These are phyloP conservation scores for Ophonus ardosiacus DNA, from an alignment of 2,888 invertebrate species.

Conservation along the genomic window DNA sequence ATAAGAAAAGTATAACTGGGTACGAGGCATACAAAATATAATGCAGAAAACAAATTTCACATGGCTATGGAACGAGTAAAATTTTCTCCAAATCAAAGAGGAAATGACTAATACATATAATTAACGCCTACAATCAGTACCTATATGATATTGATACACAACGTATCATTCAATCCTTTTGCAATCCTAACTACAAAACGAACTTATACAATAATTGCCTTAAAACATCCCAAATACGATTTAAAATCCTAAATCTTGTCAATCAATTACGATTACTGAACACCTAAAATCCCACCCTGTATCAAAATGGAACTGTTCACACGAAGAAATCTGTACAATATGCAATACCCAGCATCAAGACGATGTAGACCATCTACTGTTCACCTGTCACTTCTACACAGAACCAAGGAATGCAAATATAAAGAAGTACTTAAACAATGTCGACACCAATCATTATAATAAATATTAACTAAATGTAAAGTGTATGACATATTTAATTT, in stretches of 20 bases:
- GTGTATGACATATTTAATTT: neutral
- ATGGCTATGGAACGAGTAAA: neutral
- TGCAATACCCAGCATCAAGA: neutral
- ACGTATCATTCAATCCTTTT: neutral
- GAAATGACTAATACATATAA: neutral
- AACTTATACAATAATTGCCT: neutral
- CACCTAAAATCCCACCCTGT: neutral
- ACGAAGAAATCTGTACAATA: neutral
- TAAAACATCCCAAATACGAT: no score
- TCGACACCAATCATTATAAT: neutral
- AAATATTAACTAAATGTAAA: constrained; percentile 4
- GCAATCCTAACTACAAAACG: neutral
- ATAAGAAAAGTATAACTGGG: neutral
- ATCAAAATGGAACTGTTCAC: no score
- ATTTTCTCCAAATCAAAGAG: neutral
- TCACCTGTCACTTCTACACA: neutral
- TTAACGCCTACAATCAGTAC: neutral
- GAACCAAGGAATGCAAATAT: neutral
- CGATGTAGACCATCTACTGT: neutral
- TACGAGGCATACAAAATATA: neutral
- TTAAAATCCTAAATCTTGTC: no score
- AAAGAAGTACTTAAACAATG: neutral
- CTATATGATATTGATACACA: neutral
- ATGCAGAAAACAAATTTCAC: neutral
- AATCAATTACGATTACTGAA: neutral